Evolutionary conservation across 2,888 invertebrate species (phyloP).

Genomic region (Hyposoter dolosus): DNA sequence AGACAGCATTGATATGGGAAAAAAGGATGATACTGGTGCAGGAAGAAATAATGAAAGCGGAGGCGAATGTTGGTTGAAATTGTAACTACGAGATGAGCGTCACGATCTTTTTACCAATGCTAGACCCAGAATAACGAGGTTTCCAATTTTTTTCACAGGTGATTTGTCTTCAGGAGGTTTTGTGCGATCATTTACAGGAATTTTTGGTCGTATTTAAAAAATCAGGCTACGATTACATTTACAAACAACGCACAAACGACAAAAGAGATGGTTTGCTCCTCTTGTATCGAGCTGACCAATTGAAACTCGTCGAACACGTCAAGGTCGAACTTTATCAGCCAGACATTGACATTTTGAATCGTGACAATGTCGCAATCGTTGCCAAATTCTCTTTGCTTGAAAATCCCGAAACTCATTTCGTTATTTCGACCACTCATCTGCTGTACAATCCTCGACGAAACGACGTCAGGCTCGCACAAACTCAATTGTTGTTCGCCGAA

Average conservation of each 20-base stretch:
- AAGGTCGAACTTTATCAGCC: conserved; percentile 90
- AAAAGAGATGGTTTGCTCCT: conserved; percentile 96
- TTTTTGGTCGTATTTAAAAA: conserved; percentile 87
- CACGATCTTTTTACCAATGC: not conserved
- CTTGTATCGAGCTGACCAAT: conserved; percentile 90
- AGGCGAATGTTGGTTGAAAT: conserved; percentile 87
- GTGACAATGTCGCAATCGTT: conserved; percentile 95
- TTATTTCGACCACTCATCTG: conserved; percentile 97
- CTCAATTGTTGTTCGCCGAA: conserved; percentile 93
- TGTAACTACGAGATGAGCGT: conserved; percentile 33
- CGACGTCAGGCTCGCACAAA: conserved; percentile 96
- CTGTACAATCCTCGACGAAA: conserved; percentile 95
- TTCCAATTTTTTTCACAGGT: conserved; percentile 86
- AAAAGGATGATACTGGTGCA: conserved; percentile 87
- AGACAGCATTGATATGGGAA: conserved; percentile 89
- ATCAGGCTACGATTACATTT: conserved; percentile 90
- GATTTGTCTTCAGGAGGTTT: conserved; percentile 96
- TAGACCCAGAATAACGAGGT: conserved; percentile 12
- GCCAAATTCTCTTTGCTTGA: conserved; percentile 89
- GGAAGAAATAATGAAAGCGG: conserved; percentile 86
- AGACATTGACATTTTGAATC: conserved; percentile 89
- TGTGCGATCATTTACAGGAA: conserved; percentile 89
- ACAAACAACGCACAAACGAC: conserved; percentile 93
- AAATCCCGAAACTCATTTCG: conserved; percentile 86
- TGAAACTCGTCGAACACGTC: conserved; percentile 88